These are phyloP conservation scores for Crotalus horridus DNA, from an alignment of 2,113 vertebrate species.

Conservation along the genomic window DNA sequence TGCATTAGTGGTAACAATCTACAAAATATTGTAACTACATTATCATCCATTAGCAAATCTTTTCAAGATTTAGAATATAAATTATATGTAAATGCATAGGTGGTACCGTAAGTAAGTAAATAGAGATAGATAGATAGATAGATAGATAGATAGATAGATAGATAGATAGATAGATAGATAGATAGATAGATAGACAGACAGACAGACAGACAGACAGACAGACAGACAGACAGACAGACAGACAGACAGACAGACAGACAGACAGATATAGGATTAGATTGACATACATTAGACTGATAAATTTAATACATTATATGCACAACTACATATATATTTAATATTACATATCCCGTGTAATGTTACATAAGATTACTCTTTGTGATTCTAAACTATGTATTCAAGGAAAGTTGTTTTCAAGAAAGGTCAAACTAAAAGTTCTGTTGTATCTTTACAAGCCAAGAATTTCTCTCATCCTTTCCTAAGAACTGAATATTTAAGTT, in stretches of 20 bases:
- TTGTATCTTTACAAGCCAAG: background rate
- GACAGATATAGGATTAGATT: background rate
- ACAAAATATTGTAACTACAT: slow-evolving; percentile 24
- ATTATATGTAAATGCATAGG: background rate
- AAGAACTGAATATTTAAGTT: rapidly evolving
- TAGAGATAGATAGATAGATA: background rate
- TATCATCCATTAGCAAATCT: slow-evolving; percentile 9
- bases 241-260: too few species aligned
- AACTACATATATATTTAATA: background rate
- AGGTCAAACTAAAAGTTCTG: background rate
- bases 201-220: rapidly evolving
- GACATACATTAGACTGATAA: background rate
- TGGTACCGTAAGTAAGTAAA: background rate
- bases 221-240: background rate
- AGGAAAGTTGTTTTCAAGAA: background rate
- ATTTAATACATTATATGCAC: background rate
- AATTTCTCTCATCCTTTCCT: rapidly evolving
- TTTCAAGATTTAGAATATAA: background rate
- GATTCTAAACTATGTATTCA: background rate
- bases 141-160: too few species aligned
- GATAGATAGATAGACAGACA: rapidly evolving
- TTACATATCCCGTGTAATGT: background rate
- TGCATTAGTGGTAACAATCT: background rate
- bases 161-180: background rate
- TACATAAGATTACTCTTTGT: background rate